These are phyloP conservation scores for Ictalurus furcatus DNA, from an alignment of 2,113 vertebrate species.

Conservation along the genomic window DNA sequence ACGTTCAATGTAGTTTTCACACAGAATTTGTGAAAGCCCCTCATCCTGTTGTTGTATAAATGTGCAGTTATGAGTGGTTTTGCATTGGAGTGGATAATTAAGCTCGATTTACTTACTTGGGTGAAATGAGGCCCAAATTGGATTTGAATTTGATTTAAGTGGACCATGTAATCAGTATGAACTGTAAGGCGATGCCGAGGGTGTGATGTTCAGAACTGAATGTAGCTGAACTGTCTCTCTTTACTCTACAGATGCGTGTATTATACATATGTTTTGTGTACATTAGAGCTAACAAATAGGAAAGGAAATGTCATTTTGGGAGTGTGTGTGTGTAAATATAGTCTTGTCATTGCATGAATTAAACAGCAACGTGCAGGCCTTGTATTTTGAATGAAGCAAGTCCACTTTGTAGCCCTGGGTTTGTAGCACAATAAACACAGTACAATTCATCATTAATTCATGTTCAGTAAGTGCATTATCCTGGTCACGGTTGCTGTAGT, in stretches of 20 bases:
- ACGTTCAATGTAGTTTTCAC: too few species aligned
- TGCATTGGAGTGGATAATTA: too few species aligned
- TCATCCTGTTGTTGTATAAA: too few species aligned
- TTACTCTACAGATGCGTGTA: not conserved
- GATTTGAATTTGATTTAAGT: not conserved
- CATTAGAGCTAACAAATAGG: not conserved
- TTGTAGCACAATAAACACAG: not conserved
- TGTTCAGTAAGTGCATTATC: not conserved
- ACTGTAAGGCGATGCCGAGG: not conserved
- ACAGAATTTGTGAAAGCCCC: too few species aligned
- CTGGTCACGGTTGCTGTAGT: not conserved
- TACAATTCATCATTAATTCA: not conserved
- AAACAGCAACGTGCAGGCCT: not conserved
- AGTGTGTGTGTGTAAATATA: not conserved
- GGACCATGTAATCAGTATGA: not conserved
- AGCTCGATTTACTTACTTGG: too few species aligned
- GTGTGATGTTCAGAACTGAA: not conserved
- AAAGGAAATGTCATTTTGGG: not conserved
- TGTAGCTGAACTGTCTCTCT: not conserved
- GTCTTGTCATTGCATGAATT: not conserved
- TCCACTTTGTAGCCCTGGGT: not conserved
- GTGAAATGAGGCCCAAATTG: not conserved
- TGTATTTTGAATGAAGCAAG: not conserved
- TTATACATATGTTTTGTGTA: not conserved
- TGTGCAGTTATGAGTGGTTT: not conserved